These are phyloP conservation scores for Erythrocercus mccallii DNA, from an alignment of 2,113 vertebrate genomes.

Conservation along the genomic window DNA sequence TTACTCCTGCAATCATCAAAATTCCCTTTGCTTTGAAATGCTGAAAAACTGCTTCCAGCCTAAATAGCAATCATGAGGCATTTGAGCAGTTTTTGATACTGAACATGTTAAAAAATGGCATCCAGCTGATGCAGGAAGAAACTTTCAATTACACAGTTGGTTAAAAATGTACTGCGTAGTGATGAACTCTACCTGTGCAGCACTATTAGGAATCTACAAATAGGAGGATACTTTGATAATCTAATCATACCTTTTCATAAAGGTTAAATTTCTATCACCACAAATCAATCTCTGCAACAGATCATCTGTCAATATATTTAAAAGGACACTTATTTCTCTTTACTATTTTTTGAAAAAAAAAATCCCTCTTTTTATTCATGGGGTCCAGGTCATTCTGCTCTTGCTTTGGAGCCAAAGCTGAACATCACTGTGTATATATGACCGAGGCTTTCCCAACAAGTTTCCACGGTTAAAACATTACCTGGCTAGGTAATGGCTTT, in stretches of 20 bases:
- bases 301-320: background rate
- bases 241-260: background rate
- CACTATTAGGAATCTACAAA: background rate
- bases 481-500: background rate
- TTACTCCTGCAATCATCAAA: background rate
- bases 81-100: constrained; percentile 27
- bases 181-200: background rate
- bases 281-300: background rate
- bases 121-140: constrained; percentile 41
- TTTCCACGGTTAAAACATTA: background rate
- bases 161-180: background rate
- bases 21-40: constrained; percentile 23
- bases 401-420: background rate
- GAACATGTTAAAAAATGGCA: constrained; percentile 47
- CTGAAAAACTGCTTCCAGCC: constrained; percentile 15
- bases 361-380: background rate
- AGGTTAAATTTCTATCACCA: background rate
- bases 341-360: background rate
- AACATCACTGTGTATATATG: background rate
- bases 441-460: background rate
- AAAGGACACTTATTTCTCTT: background rate
- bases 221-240: background rate
- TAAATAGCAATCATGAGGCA: constrained; percentile 33
- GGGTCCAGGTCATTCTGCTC: background rate
- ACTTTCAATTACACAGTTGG: constrained; percentile 62